These are phyloP conservation scores for Drosophila pallidifrons DNA, from an alignment of 1,140 invertebrate species.

Conservation along the genomic window DNA sequence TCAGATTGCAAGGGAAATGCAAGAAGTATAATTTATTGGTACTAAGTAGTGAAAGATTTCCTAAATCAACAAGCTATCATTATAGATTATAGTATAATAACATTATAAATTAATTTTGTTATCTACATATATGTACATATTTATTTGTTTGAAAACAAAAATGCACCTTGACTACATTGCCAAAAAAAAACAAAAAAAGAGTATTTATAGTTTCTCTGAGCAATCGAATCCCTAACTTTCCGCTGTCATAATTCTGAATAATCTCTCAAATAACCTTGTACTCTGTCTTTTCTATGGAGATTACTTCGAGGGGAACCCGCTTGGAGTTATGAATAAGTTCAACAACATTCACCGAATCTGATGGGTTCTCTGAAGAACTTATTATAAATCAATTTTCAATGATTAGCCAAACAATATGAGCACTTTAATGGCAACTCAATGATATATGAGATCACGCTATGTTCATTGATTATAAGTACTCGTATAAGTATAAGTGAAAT, in stretches of 20 bases:
- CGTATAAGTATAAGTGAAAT: background rate
- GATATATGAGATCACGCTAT: background rate
- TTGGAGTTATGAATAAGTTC: background rate
- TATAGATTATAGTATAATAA: background rate
- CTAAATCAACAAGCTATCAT: background rate
- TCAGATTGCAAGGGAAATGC: background rate
- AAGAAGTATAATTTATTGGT: background rate
- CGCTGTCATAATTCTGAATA: background rate
- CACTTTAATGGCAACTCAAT: background rate
- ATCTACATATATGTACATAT: background rate
- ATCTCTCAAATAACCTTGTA: background rate
- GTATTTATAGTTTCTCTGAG: background rate
- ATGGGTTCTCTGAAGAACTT: background rate
- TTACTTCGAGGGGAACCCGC: background rate
- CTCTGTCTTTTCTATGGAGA: background rate
- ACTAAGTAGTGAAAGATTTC: background rate
- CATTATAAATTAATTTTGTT: background rate
- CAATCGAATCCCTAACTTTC: background rate
- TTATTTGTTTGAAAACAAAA: no score
- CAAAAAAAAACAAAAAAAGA: no score
- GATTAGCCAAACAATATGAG: background rate
- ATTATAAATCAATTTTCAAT: background rate
- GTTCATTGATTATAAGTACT: constrained; percentile 17
- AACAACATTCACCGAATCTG: background rate
- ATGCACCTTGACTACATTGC: no score